Percentiles rank a stretch among this genome's conserved stretches.
These are phyloP conservation scores for Pitangus sulphuratus DNA, from an alignment of 2,797 vertebrate genomes.

Conservation along the genomic window DNA sequence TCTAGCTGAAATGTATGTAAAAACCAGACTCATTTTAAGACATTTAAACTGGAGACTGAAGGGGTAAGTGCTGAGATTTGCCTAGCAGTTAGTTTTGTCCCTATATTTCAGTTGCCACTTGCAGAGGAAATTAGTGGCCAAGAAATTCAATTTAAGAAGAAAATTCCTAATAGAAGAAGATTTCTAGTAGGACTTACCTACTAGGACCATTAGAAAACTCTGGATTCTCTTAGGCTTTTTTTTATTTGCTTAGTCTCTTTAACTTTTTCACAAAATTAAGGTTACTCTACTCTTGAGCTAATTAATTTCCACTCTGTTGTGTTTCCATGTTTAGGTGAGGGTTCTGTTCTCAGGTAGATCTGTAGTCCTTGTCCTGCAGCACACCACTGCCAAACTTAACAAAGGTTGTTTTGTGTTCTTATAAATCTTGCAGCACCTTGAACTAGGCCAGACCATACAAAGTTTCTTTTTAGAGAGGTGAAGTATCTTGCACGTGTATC, in stretches of 20 bases:
- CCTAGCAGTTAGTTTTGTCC: background rate
- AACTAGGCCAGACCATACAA: background rate
- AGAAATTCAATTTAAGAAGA: background rate
- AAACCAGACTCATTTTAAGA: background rate
- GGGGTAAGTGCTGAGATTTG: background rate
- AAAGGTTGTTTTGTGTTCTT: background rate
- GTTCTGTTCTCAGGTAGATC: background rate
- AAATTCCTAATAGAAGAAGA: background rate
- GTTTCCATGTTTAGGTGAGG: background rate
- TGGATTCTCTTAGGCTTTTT: rapidly evolving
- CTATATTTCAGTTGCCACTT: background rate
- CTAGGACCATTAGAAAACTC: background rate
- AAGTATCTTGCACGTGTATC: background rate
- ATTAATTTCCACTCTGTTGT: background rate
- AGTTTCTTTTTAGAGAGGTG: background rate
- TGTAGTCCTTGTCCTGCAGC: background rate
- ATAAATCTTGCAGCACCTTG: background rate
- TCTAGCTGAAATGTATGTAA: background rate
- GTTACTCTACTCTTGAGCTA: background rate
- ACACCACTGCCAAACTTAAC: background rate
- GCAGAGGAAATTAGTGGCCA: background rate
- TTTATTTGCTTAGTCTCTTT: background rate
- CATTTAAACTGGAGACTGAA: background rate
- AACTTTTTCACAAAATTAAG: background rate
- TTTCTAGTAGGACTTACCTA: background rate